phyloP scores from a whole-genome alignment of 1,140 invertebrate genomes.

The Drosophila arawakana region DNA sequence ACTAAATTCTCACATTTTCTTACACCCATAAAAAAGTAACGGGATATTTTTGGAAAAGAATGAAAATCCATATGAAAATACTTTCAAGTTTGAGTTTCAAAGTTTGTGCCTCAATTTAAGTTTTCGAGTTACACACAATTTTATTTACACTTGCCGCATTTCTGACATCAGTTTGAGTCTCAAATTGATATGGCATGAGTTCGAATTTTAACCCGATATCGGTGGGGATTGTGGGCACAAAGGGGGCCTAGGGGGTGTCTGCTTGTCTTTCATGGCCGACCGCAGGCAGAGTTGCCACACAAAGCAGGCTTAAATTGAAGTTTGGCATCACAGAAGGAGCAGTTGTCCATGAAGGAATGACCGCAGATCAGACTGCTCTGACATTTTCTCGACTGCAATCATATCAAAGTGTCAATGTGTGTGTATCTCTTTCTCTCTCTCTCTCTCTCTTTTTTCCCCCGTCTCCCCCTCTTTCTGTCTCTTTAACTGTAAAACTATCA shows the following conservation, averaged over 20 bases:
- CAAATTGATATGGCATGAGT: slow-evolving; percentile 1
- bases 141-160: slow-evolving; percentile 58
- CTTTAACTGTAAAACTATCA: slow-evolving; percentile 35
- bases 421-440: slow-evolving; percentile 4
- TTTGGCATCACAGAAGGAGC: slow-evolving; percentile 27
- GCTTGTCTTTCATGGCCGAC: slow-evolving; percentile 5
- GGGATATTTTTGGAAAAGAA: neutral
- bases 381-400: slow-evolving; percentile 43
- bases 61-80: slow-evolving; percentile 8
- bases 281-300: slow-evolving; percentile 55
- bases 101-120: slow-evolving; percentile 57
- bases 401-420: slow-evolving; percentile 75
- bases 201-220: neutral
- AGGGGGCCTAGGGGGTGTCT: neutral
- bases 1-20: neutral
- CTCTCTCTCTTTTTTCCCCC: too few relatives aligned
- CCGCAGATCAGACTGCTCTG: slow-evolving; percentile 32
- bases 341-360: slow-evolving; percentile 4
- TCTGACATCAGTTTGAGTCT: slow-evolving; percentile 43
- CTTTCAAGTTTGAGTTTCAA: slow-evolving; percentile 23
- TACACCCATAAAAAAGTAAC: neutral
- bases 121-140: slow-evolving; percentile 43
- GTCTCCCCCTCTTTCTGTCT: neutral
- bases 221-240: neutral
- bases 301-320: slow-evolving; percentile 60